Base-by-base conservation (phyloP, 2,888 invertebrate species). In the Aleiodes alternator region DNA sequence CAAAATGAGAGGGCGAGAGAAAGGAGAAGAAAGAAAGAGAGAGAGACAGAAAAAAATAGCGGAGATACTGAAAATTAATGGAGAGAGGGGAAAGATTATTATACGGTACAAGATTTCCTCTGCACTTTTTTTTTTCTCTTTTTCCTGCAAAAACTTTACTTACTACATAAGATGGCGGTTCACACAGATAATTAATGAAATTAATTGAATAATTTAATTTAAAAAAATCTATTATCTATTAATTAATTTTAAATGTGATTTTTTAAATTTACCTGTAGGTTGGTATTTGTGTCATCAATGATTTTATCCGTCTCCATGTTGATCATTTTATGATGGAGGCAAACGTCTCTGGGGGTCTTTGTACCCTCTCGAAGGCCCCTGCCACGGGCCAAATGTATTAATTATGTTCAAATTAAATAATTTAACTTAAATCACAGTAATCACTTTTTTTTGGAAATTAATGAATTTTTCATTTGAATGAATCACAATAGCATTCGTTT, bases 261-360 rank as follows among this genome's bases (percentile, higher is more conserved):
- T 7, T 1, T 23, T 4, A n/a, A 31, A 29, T 73, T 78, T 72
- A 93, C 94, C 93, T 94, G 94, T 87, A 92, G 91, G 91, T 92
- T 93, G 87, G 93, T 85, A 90, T 92, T 93, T 84, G 93, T 92
- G 89, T 96, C 96, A 92, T 96, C 96, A 92, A 95, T 94, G 91
- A 95, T 93, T 93, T 95, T 95, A 92, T 96, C 96, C 91, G 95
- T 96, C 94, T 96, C 96, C 96, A 96, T 96, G 93, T 95, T 95
- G 92, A 94, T 93, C 94, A 94, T 94, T 90, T 80, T 84, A 73
- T 68, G 69, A 66, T 51, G 50, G 50, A 68, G 61, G 69, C 75
- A 77, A 76, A 80, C 78, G 69, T 76, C 70, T 73, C 76, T 23
- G 23, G 70, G 73, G 78, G 75, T 76, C 72, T 69, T 76, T 76